A percentile compares a stretch with the other conserved stretches of the same genome.
These are phyloP conservation scores for Anagrus nilaparvatae DNA, from an alignment of 1,140 invertebrate species.

Conservation along the genomic window DNA sequence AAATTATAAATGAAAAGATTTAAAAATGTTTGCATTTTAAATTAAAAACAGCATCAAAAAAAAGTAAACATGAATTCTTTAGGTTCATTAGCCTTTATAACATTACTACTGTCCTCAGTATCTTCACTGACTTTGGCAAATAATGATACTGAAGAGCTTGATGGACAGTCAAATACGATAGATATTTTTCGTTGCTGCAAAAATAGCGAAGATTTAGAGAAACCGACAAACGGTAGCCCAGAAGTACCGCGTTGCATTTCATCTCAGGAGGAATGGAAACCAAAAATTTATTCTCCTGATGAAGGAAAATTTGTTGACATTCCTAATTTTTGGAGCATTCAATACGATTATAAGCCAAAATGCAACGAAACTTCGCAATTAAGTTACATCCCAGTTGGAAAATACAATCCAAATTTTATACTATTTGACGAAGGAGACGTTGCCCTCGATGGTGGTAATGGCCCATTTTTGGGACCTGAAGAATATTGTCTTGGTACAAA, in stretches of 20 bases:
- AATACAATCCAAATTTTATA: slow-evolving; percentile 32
- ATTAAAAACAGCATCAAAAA: no score
- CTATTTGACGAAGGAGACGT: slow-evolving; percentile 48
- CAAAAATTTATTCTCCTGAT: slow-evolving; percentile 44
- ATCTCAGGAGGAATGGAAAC: slow-evolving; percentile 32
- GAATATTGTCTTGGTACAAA: slow-evolving; percentile 51
- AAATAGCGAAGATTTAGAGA: slow-evolving; percentile 31
- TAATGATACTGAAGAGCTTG: no score
- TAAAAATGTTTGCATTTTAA: no score
- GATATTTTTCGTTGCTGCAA: slow-evolving; percentile 48
- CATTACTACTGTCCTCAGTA: no score
- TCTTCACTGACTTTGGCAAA: no score
- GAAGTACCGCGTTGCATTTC: no score
- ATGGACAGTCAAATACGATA: no score
- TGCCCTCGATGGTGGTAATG: slow-evolving; percentile 33
- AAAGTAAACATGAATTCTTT: no score
- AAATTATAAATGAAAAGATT: no score
- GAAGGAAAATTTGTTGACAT: slow-evolving; percentile 20
- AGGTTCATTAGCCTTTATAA: no score
- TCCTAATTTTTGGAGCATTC: slow-evolving; percentile 42
- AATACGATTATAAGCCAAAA: slow-evolving; percentile 26
- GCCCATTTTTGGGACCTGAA: slow-evolving; percentile 29
- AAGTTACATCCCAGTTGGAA: slow-evolving; percentile 27
- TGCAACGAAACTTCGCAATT: slow-evolving; percentile 35
- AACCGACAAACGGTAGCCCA: no score